These are phyloP conservation scores for Sepioteuthis lessoniana DNA, from an alignment of 2,888 invertebrate genomes.

Conservation along the genomic window DNA sequence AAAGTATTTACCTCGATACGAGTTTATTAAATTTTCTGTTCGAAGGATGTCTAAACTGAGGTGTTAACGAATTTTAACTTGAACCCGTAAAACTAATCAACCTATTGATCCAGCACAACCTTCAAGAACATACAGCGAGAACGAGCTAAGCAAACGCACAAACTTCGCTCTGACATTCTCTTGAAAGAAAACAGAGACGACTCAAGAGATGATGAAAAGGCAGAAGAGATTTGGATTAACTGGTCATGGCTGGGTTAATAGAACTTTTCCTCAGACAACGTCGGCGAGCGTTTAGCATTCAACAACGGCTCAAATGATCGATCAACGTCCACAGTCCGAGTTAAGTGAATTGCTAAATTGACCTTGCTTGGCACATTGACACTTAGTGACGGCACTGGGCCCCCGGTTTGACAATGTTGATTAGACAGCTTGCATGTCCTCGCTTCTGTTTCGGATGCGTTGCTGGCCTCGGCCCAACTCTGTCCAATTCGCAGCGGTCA, in stretches of 20 bases:
- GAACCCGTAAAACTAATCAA: no score
- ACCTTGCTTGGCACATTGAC: not conserved
- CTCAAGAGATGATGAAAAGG: not conserved
- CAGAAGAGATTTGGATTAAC: not conserved
- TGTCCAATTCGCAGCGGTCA: not conserved
- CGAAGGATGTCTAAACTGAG: no score
- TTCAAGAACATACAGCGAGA: no score
- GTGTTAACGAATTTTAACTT: no score
- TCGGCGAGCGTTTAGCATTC: not conserved
- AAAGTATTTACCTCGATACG: no score
- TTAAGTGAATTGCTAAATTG: not conserved
- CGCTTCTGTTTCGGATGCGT: not conserved
- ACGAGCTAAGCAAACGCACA: no score
- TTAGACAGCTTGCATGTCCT: not conserved
- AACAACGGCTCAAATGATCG: not conserved
- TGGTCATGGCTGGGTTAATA: not conserved
- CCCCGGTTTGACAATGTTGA: conserved; percentile 13
- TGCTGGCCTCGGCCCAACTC: not conserved
- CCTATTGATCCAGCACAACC: no score
- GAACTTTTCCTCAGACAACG: not conserved
- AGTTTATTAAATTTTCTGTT: no score
- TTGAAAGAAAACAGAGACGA: no score
- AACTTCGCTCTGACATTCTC: no score
- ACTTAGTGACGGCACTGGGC: not conserved
- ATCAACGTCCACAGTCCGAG: not conserved